Conservation (phyloP, 2,113 vertebrate genomes). For the Thinocorus orbignyianus region DNA sequence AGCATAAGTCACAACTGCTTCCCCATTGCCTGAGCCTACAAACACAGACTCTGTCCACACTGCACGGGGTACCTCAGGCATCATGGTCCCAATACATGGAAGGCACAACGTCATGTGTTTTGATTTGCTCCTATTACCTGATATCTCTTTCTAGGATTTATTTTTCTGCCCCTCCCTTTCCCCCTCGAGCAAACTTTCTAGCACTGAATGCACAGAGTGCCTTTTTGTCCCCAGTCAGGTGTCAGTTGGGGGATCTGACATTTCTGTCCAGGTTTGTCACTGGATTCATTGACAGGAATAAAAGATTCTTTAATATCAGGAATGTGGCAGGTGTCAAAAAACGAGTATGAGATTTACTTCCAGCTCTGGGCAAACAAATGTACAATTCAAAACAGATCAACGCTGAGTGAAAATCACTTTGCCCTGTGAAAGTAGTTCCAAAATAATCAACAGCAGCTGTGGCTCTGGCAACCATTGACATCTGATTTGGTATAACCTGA, state of each 20-base stretch:
- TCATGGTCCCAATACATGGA: neutral
- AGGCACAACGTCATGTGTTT: neutral
- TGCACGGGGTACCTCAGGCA: neutral
- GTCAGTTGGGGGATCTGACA: accelerated
- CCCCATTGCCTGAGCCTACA: neutral
- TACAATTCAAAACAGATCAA: neutral
- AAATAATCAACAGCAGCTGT: neutral
- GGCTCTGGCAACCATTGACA: neutral
- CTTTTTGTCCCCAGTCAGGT: neutral
- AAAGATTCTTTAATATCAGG: neutral
- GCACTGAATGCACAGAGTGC: neutral
- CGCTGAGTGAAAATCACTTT: neutral
- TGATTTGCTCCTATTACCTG: neutral
- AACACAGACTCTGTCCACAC: accelerated
- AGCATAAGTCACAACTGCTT: neutral
- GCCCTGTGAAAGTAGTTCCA: neutral
- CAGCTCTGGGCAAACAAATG: neutral
- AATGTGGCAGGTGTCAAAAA: neutral
- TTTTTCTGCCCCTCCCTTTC: neutral
- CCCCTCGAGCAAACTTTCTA: neutral
- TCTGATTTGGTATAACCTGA: neutral
- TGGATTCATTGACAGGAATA: neutral
- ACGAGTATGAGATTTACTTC: neutral
- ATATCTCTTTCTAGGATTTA: neutral
- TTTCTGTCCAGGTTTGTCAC: neutral